These are phyloP conservation scores for Campoletis raptor DNA, from an alignment of 2,888 invertebrate species.

Conservation along the genomic window DNA sequence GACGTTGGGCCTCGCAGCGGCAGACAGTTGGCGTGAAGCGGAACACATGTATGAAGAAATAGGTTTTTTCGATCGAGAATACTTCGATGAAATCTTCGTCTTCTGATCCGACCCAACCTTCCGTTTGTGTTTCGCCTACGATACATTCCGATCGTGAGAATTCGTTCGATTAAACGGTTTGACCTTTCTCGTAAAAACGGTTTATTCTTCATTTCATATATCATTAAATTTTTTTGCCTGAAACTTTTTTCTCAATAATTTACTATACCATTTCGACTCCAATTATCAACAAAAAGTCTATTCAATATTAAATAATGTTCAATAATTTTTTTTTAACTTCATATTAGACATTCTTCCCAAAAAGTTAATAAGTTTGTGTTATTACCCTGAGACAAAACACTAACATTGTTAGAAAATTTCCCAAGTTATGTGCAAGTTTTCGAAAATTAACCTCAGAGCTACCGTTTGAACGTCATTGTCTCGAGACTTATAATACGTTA, in stretches of 20 bases:
- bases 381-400: no score
- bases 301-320: not conserved
- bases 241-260: not conserved
- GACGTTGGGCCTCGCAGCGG: slow-evolving; percentile 53
- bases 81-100: slow-evolving; percentile 54
- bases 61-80: slow-evolving; percentile 50
- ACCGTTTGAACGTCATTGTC: no score
- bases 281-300: not conserved
- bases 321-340: not conserved
- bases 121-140: not conserved
- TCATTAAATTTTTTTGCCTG: not conserved
- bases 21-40: slow-evolving; percentile 64
- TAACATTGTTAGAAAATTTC: no score
- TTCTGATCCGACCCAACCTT: not conserved
- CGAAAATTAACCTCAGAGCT: no score
- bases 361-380: no score
- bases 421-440: no score
- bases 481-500: no score
- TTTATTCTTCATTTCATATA: not conserved
- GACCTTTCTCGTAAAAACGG: not conserved
- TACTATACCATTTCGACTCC: not conserved
- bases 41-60: slow-evolving; percentile 27
- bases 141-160: slow-evolving; percentile 52
- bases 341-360: no score
- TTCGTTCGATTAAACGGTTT: slow-evolving; percentile 30